A percentile compares a stretch with the other conserved stretches of the same genome.
Conservation (phyloP, 2,797 vertebrate genomes). For the Lophotriccus pileatus region DNA sequence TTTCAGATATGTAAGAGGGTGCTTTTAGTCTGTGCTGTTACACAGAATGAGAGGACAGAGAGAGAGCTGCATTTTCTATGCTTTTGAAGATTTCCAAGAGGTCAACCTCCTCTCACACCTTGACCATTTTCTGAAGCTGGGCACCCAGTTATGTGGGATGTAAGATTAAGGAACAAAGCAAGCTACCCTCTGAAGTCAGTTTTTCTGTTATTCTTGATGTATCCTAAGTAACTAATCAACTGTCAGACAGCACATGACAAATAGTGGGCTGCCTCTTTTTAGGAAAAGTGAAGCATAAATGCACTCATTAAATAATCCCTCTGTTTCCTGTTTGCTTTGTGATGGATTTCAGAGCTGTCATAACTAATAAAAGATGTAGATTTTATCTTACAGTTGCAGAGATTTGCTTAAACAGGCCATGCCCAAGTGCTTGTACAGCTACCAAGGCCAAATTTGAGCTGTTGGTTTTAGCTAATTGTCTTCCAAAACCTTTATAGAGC, state of each 20-base stretch:
- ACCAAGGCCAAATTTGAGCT: background rate
- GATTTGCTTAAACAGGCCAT: constrained; percentile 24
- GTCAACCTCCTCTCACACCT: background rate
- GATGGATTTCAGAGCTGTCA: constrained; percentile 40
- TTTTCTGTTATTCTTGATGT: background rate
- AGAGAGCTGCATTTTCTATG: background rate
- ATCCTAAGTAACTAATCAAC: background rate
- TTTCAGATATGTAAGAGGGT: background rate
- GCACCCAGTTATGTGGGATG: background rate
- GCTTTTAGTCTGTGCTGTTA: background rate
- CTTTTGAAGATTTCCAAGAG: background rate
- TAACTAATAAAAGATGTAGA: constrained; percentile 25
- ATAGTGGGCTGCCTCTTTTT: background rate
- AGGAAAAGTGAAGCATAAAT: constrained; percentile 36
- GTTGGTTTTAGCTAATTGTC: constrained; percentile 29
- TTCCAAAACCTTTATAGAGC: background rate
- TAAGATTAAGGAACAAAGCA: background rate
- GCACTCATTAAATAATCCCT: constrained; percentile 13
- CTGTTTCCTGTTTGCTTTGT: constrained; percentile 51
- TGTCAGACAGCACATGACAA: background rate
- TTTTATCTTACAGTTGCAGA: constrained; percentile 8
- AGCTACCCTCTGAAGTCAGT: background rate
- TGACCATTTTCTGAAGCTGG: background rate
- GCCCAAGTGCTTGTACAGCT: background rate
- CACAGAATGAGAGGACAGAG: background rate